These are phyloP conservation scores for Characodon lateralis DNA, from an alignment of 2,797 vertebrate species.

Conservation along the genomic window DNA sequence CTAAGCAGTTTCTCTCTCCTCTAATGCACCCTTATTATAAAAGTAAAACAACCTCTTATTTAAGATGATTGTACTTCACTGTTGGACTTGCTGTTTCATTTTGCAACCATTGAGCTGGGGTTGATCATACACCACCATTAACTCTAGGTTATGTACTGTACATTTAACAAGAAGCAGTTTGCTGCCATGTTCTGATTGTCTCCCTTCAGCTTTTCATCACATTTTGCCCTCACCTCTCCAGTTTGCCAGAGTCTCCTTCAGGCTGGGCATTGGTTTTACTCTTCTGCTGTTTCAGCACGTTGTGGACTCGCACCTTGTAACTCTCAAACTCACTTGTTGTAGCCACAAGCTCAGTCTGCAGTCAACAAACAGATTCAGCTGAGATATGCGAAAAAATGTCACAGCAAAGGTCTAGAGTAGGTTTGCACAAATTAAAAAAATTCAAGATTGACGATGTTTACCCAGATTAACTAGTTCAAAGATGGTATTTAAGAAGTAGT, in stretches of 20 bases:
- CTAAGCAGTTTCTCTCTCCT: background rate
- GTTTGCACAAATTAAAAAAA: background rate
- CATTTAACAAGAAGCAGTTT: conserved; percentile 4
- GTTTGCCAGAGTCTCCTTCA: conserved; percentile 83
- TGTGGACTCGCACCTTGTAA: conserved; percentile 97
- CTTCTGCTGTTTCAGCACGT: conserved; percentile 94
- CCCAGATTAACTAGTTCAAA: background rate
- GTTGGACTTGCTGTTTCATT: background rate
- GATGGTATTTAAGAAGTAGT: background rate
- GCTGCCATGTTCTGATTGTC: background rate
- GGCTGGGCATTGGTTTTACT: conserved; percentile 69
- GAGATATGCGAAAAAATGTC: background rate
- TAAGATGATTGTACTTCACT: background rate
- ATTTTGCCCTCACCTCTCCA: conserved; percentile 84
- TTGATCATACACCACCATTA: background rate
- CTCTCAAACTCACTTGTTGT: conserved; percentile 90
- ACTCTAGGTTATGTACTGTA: background rate
- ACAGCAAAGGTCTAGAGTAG: background rate
- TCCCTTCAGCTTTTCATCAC: background rate
- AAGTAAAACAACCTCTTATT: background rate
- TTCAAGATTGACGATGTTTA: background rate
- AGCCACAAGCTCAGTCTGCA: conserved; percentile 86
- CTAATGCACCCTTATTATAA: background rate
- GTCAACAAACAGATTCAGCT: conserved; percentile 22
- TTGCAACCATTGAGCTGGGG: background rate